Evolutionary conservation across 2,113 vertebrate genomes (phyloP).

Genomic region (Python bivittatus): DNA sequence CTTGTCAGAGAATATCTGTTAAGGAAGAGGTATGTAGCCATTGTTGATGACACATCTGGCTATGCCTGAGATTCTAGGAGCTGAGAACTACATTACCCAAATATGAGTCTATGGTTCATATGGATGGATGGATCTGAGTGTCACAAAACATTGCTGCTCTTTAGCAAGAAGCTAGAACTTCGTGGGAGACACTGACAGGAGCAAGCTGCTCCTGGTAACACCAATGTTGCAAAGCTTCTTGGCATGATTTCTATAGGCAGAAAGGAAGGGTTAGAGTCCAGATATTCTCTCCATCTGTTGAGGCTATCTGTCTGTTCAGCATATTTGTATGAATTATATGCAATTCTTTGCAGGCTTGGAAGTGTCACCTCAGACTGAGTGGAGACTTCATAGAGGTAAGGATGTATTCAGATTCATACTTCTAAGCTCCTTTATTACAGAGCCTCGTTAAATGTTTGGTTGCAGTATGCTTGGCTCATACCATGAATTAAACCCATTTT

Average conservation of each 20-base stretch:
- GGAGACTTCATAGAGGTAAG: background rate
- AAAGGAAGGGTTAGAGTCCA: background rate
- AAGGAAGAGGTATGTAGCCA: background rate
- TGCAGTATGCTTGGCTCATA: background rate
- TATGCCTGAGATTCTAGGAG: background rate
- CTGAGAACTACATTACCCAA: background rate
- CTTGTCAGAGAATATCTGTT: background rate
- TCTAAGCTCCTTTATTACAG: background rate
- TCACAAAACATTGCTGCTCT: background rate
- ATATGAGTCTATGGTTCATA: background rate
- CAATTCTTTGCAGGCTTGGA: background rate
- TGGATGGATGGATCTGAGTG: background rate
- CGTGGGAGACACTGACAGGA: background rate
- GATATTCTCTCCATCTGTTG: background rate
- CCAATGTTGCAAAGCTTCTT: background rate
- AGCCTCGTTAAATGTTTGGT: background rate
- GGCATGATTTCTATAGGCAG: constrained; percentile 18
- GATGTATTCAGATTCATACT: background rate
- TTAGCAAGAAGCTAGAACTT: background rate
- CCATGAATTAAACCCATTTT: background rate
- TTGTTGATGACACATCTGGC: background rate
- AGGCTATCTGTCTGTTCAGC: background rate
- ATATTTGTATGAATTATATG: background rate
- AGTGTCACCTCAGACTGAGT: background rate
- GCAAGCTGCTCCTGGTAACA: constrained; percentile 5